Evolutionary conservation across 2,888 invertebrate species (phyloP), one percentile per base, ranked within the genome.

Genomic region (Ommatoiulus sabulosus): DNA sequence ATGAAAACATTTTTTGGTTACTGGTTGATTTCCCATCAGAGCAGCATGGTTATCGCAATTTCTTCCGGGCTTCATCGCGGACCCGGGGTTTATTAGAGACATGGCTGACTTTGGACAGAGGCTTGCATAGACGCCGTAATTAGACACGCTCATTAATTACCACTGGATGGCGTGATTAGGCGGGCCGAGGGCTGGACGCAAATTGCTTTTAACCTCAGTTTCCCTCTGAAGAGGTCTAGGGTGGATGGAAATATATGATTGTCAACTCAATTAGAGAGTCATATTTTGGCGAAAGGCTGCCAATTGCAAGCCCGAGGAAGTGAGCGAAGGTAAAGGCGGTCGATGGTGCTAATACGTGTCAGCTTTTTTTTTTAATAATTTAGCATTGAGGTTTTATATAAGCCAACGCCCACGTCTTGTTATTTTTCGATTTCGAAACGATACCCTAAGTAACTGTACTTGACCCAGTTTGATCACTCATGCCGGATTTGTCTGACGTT

Each of bases 401-500:
- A 72, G 72, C 72, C 20, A 72, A 72, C 72, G 72, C 72, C 72
- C 72, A 72, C 72, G 72, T 72, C 72, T n/a, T 72, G n/a, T 72
- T 8, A 24, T 5, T 63, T 7, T 72, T 72, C 72, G 72, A 72
- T 72, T 24, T 8, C 72, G 63, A 17, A n/a, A n/a, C 46, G 63
- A 63, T 63, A 63, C 63, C 63, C n/a, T 12, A n/a, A 4, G 12
- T n/a, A 24, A 72, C 10, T 72, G 72, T 72, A 72, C 72, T 24
- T 72, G 72, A 72, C 72, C 72, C 72, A 72, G n/a, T 72, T 72
- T 72, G 72, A 72, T 72, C n/a, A 4, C 24, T n/a, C n/a, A n/a
- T 72, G 72, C n/a, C 72, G 24, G 72, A 72, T 72, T 72, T 72
- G n/a, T 8, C 24, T 72, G 24, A 72, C 24, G 72, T 8, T 24